phyloP scores from a whole-genome alignment of 2,113 vertebrate species.

The Triplophysa rosa region DNA sequence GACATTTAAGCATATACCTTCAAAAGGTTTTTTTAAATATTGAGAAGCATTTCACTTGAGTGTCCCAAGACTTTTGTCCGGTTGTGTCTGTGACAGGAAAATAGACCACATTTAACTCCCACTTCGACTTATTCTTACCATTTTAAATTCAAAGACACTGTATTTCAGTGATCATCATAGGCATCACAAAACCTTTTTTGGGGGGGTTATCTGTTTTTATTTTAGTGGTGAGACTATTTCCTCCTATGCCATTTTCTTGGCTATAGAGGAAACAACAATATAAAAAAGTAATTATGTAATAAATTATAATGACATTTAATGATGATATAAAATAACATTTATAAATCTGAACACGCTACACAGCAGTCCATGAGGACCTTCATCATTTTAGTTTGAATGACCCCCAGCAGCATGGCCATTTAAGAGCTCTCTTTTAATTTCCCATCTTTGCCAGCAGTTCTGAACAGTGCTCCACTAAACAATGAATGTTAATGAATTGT shows the following conservation, averaged over 20 bases:
- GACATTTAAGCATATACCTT: too few species aligned
- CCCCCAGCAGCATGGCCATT: neutral
- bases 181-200: too few species aligned
- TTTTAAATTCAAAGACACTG: too few species aligned
- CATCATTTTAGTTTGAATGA: constrained; percentile 1
- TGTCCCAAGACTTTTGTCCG: too few species aligned
- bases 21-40: too few species aligned
- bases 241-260: neutral
- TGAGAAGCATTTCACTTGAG: too few species aligned
- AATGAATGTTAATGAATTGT: neutral
- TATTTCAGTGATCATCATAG: too few species aligned
- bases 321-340: neutral
- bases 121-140: too few species aligned
- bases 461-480: neutral
- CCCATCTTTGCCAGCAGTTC: neutral
- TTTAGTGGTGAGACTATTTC: neutral
- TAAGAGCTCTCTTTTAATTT: neutral
- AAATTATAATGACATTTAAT: too few species aligned
- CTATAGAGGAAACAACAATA: neutral
- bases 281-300: neutral
- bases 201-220: neutral
- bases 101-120: too few species aligned
- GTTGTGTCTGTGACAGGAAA: too few species aligned
- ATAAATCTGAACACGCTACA: neutral
- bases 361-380: neutral